Evolutionary conservation across 2,797 vertebrate species (phyloP), one percentile per base, ranked within the genome.

Genomic region (Ctenopoma kingsleyae): DNA sequence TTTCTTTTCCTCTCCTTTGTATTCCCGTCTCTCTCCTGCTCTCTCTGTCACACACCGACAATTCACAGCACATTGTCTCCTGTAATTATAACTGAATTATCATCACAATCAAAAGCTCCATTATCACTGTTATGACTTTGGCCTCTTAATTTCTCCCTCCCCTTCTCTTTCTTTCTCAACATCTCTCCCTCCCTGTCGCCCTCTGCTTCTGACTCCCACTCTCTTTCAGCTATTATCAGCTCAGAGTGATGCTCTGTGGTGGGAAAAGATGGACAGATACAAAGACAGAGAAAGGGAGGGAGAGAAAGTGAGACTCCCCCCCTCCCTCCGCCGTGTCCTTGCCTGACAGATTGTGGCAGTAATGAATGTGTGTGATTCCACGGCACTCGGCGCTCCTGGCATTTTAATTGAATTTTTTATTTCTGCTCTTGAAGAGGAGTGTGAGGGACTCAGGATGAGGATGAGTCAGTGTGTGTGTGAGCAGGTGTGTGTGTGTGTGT

Each of bases 331-430:
- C 38, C 17, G 6, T 72, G 63, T 56, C 76, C 71, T 73, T 63
- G 27, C 50, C 74, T 80, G 73, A 77, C 71, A 85, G 77, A 67
- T 49, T 74, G 81, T 67, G 54, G 62, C 66, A 51, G 70, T 83
- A 86, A 90, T 88, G 76, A 88, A 85, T 82, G 85, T 53, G 52
- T 76, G 76, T 69, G 53, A 83, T 79, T 71, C 76, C 62, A 38
- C 55, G 0, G 59, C 75, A 64, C 64, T 81, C 71, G 51, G 52
- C 52, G 41, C 76, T 77, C 47, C 41, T 71, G 71, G 69, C 74
- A 81, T 76, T 88, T 79, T 86, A 88, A 88, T 85, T 88, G 64
- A 84, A 74, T 85, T 81, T 83, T 83, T 85, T 70, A 83, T 88
- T 86, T 75, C 80, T 74, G 51, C 59, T 30, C 67, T 82, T 71